A percentile compares a stretch with the other conserved stretches of the same genome.
These are phyloP conservation scores for Propithecus deckenii DNA, from an alignment of 2,797 vertebrate species.

Conservation along the genomic window DNA sequence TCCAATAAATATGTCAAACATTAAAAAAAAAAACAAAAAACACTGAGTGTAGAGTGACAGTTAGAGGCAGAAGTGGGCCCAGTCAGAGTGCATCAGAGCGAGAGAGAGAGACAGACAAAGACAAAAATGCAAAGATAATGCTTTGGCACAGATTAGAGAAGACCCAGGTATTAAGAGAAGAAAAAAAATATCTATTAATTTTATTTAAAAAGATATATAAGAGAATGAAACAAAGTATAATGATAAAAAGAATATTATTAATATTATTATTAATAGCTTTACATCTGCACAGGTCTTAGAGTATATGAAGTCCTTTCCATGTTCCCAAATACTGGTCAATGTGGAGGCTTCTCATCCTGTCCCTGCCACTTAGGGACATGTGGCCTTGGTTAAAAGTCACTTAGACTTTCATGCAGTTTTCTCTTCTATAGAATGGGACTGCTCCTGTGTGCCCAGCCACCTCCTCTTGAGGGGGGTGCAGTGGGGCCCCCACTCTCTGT, in stretches of 20 bases:
- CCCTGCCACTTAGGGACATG: background rate
- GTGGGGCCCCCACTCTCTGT: background rate
- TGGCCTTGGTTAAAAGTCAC: background rate
- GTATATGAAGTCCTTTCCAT: background rate
- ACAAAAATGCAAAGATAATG: background rate
- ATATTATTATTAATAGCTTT: background rate
- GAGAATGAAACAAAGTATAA: background rate
- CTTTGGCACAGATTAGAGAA: background rate
- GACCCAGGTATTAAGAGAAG: background rate
- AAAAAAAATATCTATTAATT: background rate
- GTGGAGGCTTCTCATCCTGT: background rate
- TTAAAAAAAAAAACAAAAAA: background rate
- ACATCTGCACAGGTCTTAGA: background rate
- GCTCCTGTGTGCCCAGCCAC: background rate
- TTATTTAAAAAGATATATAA: background rate
- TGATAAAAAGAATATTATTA: background rate
- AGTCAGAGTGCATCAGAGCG: background rate
- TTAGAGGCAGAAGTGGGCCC: background rate
- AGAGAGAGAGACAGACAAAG: background rate
- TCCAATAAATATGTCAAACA: background rate
- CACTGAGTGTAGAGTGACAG: background rate
- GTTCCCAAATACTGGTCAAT: background rate
- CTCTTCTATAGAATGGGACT: background rate
- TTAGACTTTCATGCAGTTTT: background rate
- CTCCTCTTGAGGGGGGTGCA: background rate